Percentiles rank a stretch among this genome's conserved stretches.
These are phyloP conservation scores for Mormyrus iriodes DNA, from an alignment of 2,113 vertebrate species.

Conservation along the genomic window DNA sequence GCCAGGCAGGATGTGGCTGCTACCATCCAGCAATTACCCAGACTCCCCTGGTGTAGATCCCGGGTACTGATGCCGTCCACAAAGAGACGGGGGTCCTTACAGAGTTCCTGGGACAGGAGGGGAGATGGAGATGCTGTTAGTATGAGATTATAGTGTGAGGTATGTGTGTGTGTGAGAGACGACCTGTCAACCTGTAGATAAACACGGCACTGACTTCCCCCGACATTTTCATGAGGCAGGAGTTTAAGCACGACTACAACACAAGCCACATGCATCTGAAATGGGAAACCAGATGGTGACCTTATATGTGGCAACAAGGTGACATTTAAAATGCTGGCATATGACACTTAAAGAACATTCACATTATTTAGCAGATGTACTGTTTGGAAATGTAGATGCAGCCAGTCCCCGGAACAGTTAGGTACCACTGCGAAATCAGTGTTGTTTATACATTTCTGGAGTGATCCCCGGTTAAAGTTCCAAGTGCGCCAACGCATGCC, in stretches of 20 bases:
- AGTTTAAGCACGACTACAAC: neutral
- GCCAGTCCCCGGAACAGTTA: neutral
- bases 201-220: neutral
- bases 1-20: slow-evolving; percentile 71
- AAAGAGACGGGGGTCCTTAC: slow-evolving; percentile 68
- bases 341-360: neutral
- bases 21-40: slow-evolving; percentile 80
- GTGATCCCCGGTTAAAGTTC: slow-evolving; percentile 6
- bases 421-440: slow-evolving; percentile 16
- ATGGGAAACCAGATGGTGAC: neutral
- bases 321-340: neutral
- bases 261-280: neutral
- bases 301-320: neutral
- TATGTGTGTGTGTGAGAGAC: slow-evolving; percentile 20
- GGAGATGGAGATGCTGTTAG: neutral
- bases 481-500: slow-evolving; percentile 19
- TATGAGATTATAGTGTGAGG: slow-evolving; percentile 35
- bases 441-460: slow-evolving; percentile 25
- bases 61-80: slow-evolving; percentile 72
- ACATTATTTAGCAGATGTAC: neutral
- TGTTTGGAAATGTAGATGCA: neutral
- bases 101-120: slow-evolving; percentile 54
- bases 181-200: slow-evolving; percentile 25
- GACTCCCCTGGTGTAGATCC: slow-evolving; percentile 71
- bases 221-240: neutral